Evolutionary conservation across 2,797 vertebrate species (phyloP), one percentile per base, ranked within the genome.

Genomic region (Chaetodon trifasciatus): DNA sequence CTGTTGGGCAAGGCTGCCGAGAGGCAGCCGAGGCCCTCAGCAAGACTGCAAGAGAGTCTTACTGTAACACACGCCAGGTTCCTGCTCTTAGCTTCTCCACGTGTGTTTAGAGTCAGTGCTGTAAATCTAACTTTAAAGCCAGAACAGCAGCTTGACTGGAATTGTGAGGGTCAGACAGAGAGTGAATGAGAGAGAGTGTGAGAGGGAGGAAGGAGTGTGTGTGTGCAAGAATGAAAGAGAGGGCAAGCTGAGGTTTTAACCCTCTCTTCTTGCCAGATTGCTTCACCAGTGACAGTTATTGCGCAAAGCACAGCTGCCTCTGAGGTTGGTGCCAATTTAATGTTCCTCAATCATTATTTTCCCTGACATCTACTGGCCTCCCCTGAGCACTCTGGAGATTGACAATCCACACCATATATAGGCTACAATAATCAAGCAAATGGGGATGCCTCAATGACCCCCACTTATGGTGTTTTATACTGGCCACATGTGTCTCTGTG

Each of bases 211-310:
- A 85, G 73, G 78, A 72, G 86, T 37, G 86, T 79, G 74, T 82
- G 76, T 79, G 76, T 71, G 85, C 82, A 53, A 81, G 81, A 88
- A 67, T 73, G 89, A 90, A 82, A 86, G 78, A 82, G 82, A 91
- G 84, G 90, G 83, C 86, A 88, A 83, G 85, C 87, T 89, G 86
- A 90, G 85, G 91, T 90, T 93, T 91, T 90, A 91, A 93, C 93
- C 90, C 88, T 87, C 85, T 90, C 83, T 78, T 82, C 84, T 86
- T 86, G 72, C 47, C 86, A 91, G 76, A 94, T 94, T 93, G 90
- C 92, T 79, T 76, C 87, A 94, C 84, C 75, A 74, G 88, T 90
- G 94, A 93, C 94, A 91, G 91, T 93, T 95, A 94, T 95, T 96
- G 94, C 87, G 83, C 90, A 95, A 95, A 91, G 86, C 89, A 90